Conservation (phyloP, 2,797 vertebrate species). For the Mareca strepera region DNA sequence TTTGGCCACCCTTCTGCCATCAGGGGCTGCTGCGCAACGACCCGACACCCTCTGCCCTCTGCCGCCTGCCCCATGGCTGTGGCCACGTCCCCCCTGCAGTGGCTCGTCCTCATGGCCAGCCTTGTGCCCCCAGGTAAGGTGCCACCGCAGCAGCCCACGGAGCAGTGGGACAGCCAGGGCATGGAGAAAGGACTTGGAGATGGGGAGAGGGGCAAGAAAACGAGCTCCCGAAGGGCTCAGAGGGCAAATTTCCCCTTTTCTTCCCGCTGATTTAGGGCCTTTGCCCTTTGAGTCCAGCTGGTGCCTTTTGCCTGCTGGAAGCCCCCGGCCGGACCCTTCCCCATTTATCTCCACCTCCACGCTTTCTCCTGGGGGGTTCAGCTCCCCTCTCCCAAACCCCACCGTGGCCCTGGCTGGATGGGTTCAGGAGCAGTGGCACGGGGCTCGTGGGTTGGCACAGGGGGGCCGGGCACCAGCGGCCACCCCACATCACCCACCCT, state of each 20-base stretch:
- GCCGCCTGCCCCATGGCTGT: background rate
- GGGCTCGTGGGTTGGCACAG: too few species aligned
- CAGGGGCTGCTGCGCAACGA: background rate
- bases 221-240: accelerated
- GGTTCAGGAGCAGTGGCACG: accelerated
- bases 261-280: accelerated
- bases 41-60: accelerated
- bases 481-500: background rate
- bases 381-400: accelerated
- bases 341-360: accelerated
- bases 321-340: background rate
- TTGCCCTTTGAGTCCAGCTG: accelerated
- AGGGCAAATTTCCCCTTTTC: background rate
- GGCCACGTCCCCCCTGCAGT: background rate
- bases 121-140: background rate
- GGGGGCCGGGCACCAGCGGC: background rate
- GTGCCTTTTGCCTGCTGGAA: accelerated
- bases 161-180: background rate
- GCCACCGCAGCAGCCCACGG: too few species aligned
- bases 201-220: accelerated
- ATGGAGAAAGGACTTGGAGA: accelerated
- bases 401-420: accelerated
- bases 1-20: background rate
- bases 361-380: background rate
- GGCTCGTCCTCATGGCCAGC: background rate